phyloP scores from a whole-genome alignment of 2,113 vertebrate species.

The Nerophis ophidion region DNA sequence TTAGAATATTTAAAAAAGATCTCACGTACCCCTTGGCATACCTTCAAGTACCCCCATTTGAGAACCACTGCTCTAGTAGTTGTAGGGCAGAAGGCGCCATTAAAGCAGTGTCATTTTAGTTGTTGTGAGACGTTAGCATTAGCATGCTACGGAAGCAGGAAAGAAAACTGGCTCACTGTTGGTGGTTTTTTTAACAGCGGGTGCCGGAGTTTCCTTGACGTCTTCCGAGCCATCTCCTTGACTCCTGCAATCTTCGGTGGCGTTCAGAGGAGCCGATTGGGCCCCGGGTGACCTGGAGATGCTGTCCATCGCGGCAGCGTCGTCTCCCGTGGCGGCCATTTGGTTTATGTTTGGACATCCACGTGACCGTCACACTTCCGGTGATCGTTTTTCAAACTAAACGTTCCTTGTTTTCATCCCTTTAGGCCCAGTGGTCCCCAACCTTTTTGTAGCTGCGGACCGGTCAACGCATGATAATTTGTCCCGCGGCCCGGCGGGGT shows the following conservation, averaged over 20 bases:
- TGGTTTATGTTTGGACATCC: constrained; percentile 41
- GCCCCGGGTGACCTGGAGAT: constrained; percentile 51
- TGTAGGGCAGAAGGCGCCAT: background rate
- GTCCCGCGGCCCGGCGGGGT: too few species aligned
- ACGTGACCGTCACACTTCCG: constrained; percentile 45
- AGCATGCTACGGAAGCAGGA: constrained; percentile 24
- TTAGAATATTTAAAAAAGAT: too few species aligned
- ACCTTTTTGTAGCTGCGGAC: too few species aligned
- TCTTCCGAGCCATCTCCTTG: constrained; percentile 29
- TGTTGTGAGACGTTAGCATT: constrained; percentile 30
- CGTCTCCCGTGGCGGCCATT: constrained; percentile 71
- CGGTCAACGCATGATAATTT: too few species aligned
- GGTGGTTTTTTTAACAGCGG: constrained; percentile 48
- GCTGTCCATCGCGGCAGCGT: constrained; percentile 65
- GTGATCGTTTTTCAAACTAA: background rate
- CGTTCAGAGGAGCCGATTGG: constrained; percentile 26
- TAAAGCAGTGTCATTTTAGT: background rate
- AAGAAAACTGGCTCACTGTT: constrained; percentile 50
- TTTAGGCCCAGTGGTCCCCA: too few species aligned
- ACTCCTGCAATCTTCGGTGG: background rate
- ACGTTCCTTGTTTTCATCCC: too few species aligned
- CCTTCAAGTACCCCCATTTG: too few species aligned
- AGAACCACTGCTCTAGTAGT: too few species aligned
- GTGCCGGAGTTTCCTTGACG: constrained; percentile 21
- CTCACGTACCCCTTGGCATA: too few species aligned